Conservation (phyloP, 2,888 invertebrate species). For the Crossocerus cetratus region DNA sequence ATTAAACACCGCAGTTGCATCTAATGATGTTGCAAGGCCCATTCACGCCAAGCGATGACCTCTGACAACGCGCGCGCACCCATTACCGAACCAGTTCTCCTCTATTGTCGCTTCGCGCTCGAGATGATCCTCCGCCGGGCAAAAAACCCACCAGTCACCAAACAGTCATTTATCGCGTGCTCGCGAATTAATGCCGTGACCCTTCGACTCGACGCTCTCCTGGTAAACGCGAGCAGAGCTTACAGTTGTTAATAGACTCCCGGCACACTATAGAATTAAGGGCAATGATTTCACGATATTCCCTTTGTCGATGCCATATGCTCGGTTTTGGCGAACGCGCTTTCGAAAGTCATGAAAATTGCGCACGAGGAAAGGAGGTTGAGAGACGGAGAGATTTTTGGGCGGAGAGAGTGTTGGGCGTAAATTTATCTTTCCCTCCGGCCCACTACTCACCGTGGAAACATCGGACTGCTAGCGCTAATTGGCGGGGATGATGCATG, state of each 20-base stretch:
- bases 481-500: slow-evolving; percentile 76
- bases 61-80: no score
- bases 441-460: slow-evolving; percentile 31
- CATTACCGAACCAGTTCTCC: no score
- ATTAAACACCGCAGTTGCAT: no score
- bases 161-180: slow-evolving; percentile 46
- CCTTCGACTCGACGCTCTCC: slow-evolving; percentile 24
- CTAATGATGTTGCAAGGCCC: no score
- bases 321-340: background rate
- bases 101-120: no score
- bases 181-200: slow-evolving; percentile 16
- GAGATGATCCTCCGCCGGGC: no score
- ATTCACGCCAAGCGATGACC: no score
- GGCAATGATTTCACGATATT: slow-evolving; percentile 62
- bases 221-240: slow-evolving; percentile 4
- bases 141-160: slow-evolving; percentile 52
- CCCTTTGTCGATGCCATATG: slow-evolving; percentile 49
- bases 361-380: slow-evolving; percentile 34
- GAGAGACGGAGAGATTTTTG: slow-evolving; percentile 56
- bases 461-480: slow-evolving; percentile 57
- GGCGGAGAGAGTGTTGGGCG: slow-evolving; percentile 43
- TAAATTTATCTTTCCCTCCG: slow-evolving; percentile 70
- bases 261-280: slow-evolving; percentile 42
- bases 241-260: slow-evolving; percentile 18
- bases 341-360: background rate